Conservation (phyloP, 1,140 invertebrate genomes). For the Microvelia longipes region DNA sequence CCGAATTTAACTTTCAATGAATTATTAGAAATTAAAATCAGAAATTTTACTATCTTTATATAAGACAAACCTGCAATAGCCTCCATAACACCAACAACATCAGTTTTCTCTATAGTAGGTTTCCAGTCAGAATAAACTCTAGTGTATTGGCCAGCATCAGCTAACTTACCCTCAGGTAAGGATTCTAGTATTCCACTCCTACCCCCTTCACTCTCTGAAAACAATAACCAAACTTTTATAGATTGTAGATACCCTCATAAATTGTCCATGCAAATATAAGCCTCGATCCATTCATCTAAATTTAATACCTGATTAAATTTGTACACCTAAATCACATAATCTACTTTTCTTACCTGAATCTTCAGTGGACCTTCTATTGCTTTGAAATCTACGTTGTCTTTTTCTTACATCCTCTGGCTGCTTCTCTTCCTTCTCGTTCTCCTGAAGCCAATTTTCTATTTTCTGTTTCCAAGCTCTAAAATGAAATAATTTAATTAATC, state of each 20-base stretch:
- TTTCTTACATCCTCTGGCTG: conserved; percentile 45
- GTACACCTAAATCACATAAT: too few species aligned
- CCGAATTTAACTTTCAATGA: too few species aligned
- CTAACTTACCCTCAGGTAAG: conserved; percentile 46
- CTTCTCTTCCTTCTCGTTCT: conserved; percentile 68
- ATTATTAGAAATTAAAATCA: too few species aligned
- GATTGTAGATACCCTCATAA: neutral
- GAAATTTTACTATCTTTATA: too few species aligned
- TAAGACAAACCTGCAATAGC: conserved; percentile 55
- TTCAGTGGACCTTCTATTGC: conserved; percentile 60
- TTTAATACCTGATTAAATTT: too few species aligned
- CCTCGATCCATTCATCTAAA: too few species aligned
- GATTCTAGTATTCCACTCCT: conserved; percentile 44
- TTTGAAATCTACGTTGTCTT: conserved; percentile 42
- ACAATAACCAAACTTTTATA: neutral
- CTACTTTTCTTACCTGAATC: conserved; percentile 28
- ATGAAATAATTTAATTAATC: too few species aligned
- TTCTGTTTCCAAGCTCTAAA: conserved; percentile 65
- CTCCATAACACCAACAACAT: conserved; percentile 69
- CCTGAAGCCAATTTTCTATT: conserved; percentile 78
- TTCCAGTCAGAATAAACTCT: conserved; percentile 61
- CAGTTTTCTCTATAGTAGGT: conserved; percentile 60
- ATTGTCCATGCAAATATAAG: too few species aligned
- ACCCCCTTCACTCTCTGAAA: conserved; percentile 54
- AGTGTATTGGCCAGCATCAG: conserved; percentile 37